These are phyloP conservation scores for Ptychoptera albimana DNA, from an alignment of 2,888 invertebrate genomes.

Conservation along the genomic window DNA sequence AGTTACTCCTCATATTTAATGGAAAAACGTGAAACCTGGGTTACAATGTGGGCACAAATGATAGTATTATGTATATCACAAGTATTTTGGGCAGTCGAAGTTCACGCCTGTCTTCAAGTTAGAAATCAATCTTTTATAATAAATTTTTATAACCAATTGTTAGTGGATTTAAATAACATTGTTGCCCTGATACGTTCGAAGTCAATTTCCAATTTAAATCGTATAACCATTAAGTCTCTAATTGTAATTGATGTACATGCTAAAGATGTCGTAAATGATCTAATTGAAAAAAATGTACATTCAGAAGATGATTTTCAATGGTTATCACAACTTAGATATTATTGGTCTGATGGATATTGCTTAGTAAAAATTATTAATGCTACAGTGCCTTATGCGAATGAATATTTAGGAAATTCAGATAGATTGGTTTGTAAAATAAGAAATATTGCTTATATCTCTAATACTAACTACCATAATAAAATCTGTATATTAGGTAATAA, in stretches of 20 bases:
- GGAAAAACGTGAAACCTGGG: conserved; percentile 35
- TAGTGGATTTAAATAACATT: conserved; percentile 36
- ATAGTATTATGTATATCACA: conserved; percentile 41
- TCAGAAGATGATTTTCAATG: conserved; percentile 50
- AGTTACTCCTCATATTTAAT: conserved; percentile 29
- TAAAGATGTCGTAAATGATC: conserved; percentile 44
- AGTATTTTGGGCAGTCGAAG: conserved; percentile 48
- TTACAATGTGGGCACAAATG: conserved; percentile 46
- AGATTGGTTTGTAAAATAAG: conserved; percentile 33
- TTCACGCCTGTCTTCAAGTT: conserved; percentile 36
- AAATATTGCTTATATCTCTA: background rate
- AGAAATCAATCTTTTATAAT: conserved; percentile 29
- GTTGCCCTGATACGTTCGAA: conserved; percentile 41
- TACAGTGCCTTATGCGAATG: conserved; percentile 50
- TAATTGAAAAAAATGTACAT: conserved; percentile 34
- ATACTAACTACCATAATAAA: background rate
- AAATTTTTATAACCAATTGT: conserved; percentile 30
- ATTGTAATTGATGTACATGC: conserved; percentile 59
- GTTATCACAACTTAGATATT: conserved; percentile 55
- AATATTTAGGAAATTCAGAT: conserved; percentile 52
- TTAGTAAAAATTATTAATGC: conserved; percentile 49
- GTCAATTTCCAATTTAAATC: conserved; percentile 36
- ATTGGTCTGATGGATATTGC: conserved; percentile 41
- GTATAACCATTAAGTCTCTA: conserved; percentile 50
- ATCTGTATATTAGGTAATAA: conserved; percentile 17